Base-by-base conservation (phyloP, 2,888 invertebrate genomes). In the Mythimna vitellina region DNA sequence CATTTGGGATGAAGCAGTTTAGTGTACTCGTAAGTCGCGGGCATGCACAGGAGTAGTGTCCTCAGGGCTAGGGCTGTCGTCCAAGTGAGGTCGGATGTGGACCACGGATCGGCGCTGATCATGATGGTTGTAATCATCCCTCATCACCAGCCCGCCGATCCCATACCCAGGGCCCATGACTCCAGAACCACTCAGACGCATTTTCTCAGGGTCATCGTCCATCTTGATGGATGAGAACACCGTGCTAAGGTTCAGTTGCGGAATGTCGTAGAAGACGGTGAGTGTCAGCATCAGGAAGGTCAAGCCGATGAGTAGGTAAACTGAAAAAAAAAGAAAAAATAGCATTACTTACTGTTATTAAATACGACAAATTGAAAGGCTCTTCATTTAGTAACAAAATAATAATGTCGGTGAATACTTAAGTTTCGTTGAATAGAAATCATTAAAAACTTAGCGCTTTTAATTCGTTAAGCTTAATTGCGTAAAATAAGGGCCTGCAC, bases 241-340 rank as follows among this genome's bases (percentile, higher is more conserved):
- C 76, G 97, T 96, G 82, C 98, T 98, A 73, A 99, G 94, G 93
- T 99, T 98, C 86, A 99, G 96, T 94, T 99, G 98, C 7, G 99
- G 99, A 84, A 99, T 98, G 92, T 98, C 98, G 94, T 98, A 98
- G 95, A 98, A 98, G 38, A 98, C 97, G 3, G 98, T 98, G 89
- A 99, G 94, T 20, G 98, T 97, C 85, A 98, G 96, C 98, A 99
- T 98, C 96, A 98, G 97, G 94, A 98, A 97, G 25, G 98, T 97
- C 78, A 99, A 96, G 49, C 99, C 99, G 89, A 97, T 88, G 88
- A 98, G 95, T n/a, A 98, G 96, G 92, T 98, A 98, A 79, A 97
- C 98, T 98, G 96, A n/a, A 91, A 92, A 63, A 67, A 3, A 35
- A 35, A 9, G 9, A 76, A 2, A 66, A 49, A 38, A 65, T 17